These are phyloP conservation scores for Gobius niger DNA, from an alignment of 2,113 vertebrate genomes.

Conservation along the genomic window DNA sequence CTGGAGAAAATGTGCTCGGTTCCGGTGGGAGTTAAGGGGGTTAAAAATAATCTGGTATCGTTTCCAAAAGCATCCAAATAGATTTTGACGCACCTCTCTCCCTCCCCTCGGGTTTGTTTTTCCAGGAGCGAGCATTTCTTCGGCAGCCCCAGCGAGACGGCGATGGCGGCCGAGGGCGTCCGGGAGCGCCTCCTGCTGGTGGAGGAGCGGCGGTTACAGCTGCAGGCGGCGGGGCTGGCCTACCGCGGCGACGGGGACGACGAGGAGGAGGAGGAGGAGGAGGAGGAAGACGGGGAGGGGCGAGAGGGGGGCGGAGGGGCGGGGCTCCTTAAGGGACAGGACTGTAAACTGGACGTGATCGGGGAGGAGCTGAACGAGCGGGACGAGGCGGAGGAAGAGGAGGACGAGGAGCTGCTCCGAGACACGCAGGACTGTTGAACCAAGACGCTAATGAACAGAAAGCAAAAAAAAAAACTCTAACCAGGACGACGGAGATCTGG, in stretches of 20 bases:
- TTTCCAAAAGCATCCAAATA: too few relatives aligned
- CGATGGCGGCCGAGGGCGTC: conserved; percentile 88
- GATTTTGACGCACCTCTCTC: background rate
- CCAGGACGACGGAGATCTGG: conserved; percentile 33
- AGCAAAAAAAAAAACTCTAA: background rate
- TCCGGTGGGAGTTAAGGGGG: too few relatives aligned
- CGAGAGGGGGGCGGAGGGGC: conserved; percentile 5
- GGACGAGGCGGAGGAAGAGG: conserved; percentile 70
- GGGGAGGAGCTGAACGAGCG: conserved; percentile 73
- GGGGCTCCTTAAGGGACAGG: conserved; percentile 46
- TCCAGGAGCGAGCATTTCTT: conserved; percentile 93
- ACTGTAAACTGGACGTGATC: conserved; percentile 75
- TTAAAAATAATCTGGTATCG: too few relatives aligned
- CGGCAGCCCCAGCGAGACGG: conserved; percentile 91
- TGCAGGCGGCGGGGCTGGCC: conserved; percentile 45
- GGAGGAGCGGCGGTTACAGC: conserved; percentile 86
- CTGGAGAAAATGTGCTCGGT: too few relatives aligned
- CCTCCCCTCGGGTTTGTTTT: background rate
- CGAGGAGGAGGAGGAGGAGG: conserved; percentile 29
- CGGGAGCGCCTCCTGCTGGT: conserved; percentile 94
- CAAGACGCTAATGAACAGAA: background rate
- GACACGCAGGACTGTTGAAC: conserved; percentile 62
- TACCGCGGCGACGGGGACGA: conserved; percentile 16
- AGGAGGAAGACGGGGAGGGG: conserved; percentile 24
- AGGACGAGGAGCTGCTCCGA: conserved; percentile 15